phyloP scores from a whole-genome alignment of 1,140 invertebrate genomes.

The Melipona quadrifasciata region DNA sequence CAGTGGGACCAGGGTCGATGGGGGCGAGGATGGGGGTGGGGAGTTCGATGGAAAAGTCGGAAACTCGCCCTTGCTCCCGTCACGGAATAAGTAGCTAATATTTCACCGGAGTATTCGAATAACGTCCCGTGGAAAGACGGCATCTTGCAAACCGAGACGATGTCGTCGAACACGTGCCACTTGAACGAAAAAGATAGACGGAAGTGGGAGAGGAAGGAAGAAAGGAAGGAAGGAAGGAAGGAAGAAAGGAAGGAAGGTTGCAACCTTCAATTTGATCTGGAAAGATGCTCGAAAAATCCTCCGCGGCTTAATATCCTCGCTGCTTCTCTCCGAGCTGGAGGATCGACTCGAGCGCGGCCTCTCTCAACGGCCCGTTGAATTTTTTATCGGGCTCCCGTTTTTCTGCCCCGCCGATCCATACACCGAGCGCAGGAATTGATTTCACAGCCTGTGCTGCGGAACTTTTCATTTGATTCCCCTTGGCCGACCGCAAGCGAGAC shows the following conservation, averaged over 20 bases:
- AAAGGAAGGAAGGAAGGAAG: neutral
- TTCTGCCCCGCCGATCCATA: conserved; percentile 16
- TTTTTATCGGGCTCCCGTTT: conserved; percentile 13
- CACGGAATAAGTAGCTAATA: conserved; percentile 67
- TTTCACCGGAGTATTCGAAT: conserved; percentile 66
- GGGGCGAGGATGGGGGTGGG: neutral
- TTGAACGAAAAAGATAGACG: neutral
- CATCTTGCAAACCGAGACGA: conserved; percentile 43
- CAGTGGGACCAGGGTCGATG: neutral
- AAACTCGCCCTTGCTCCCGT: conserved; percentile 54
- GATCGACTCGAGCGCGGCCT: conserved; percentile 13
- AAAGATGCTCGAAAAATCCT: conserved; percentile 9
- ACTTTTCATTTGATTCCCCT: neutral
- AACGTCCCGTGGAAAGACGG: conserved; percentile 25
- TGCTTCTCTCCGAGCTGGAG: neutral
- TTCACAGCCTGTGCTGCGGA: neutral
- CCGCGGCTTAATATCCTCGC: conserved; percentile 25
- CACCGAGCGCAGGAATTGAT: conserved; percentile 5
- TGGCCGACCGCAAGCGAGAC: neutral
- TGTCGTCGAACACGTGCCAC: conserved; percentile 44
- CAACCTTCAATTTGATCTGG: neutral
- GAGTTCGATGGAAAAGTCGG: conserved; percentile 14
- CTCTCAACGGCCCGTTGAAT: conserved; percentile 13
- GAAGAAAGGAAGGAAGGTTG: neutral
- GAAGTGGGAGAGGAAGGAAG: neutral